These are phyloP conservation scores for Acrobasis consociella DNA, from an alignment of 2,888 invertebrate genomes.

Conservation along the genomic window DNA sequence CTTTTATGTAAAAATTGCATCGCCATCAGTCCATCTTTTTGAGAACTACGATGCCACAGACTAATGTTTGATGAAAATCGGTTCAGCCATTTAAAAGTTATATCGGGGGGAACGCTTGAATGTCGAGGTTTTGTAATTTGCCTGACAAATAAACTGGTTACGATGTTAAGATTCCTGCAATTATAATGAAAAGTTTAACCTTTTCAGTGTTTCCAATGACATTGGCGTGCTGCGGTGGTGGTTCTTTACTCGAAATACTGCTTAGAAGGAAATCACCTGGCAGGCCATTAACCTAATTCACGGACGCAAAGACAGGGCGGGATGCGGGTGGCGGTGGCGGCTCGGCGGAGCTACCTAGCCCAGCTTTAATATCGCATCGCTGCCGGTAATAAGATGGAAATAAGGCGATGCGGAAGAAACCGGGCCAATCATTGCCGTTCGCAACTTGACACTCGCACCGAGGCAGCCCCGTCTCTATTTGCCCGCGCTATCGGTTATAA, in stretches of 20 bases:
- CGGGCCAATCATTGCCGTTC: slow-evolving; percentile 75
- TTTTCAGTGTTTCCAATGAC: slow-evolving; percentile 62
- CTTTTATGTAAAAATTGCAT: too few relatives aligned
- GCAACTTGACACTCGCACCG: slow-evolving; percentile 61
- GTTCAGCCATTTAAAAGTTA: too few relatives aligned
- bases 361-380: slow-evolving; percentile 76
- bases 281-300: slow-evolving; percentile 83
- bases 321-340: slow-evolving; percentile 59
- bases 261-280: slow-evolving; percentile 81
- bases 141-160: not conserved
- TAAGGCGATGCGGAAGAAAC: slow-evolving; percentile 75
- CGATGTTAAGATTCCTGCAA: not conserved
- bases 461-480: slow-evolving; percentile 14
- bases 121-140: too few relatives aligned
- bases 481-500: not conserved
- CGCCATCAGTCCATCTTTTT: too few relatives aligned
- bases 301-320: slow-evolving; percentile 80
- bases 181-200: slow-evolving; percentile 45
- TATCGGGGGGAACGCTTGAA: too few relatives aligned
- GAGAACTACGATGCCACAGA: too few relatives aligned
- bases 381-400: slow-evolving; percentile 81
- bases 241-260: slow-evolving; percentile 72
- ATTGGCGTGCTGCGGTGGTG: slow-evolving; percentile 70
- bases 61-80: too few relatives aligned
- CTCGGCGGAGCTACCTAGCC: slow-evolving; percentile 51